These are phyloP conservation scores for Slavum lentiscoides DNA, from an alignment of 2,888 invertebrate genomes.

Conservation along the genomic window DNA sequence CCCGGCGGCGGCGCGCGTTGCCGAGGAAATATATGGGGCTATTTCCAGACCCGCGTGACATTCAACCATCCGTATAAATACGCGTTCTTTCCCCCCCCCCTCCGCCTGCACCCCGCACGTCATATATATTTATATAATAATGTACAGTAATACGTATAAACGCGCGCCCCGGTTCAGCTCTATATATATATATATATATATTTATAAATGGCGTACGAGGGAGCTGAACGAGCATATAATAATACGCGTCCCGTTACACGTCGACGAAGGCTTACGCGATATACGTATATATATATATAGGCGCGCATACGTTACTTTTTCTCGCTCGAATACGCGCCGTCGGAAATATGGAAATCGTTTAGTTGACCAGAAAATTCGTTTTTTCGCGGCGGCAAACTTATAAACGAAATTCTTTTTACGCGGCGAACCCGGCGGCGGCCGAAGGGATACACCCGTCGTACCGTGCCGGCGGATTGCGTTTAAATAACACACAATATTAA, in stretches of 20 bases:
- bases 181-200: too few species aligned
- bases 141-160: not conserved
- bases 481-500: too few species aligned
- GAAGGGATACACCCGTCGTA: too few species aligned
- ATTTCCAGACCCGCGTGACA: slow-evolving; percentile 53
- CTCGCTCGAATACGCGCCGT: slow-evolving; percentile 43
- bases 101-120: not conserved
- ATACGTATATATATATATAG: not conserved
- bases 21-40: slow-evolving; percentile 53
- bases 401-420: slow-evolving; percentile 37
- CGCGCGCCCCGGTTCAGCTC: not conserved
- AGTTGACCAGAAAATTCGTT: slow-evolving; percentile 53
- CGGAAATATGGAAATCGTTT: slow-evolving; percentile 53
- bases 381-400: not conserved
- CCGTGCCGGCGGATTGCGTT: not conserved
- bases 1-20: slow-evolving; percentile 47
- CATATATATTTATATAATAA: not conserved
- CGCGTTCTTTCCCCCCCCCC: slow-evolving; percentile 20
- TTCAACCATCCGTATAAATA: slow-evolving; percentile 54
- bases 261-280: slow-evolving; percentile 34
- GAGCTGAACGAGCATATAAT: too few species aligned
- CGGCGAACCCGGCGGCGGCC: not conserved
- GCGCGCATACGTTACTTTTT: not conserved
- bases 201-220: too few species aligned
- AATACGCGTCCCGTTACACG: too few species aligned